Evolutionary conservation across 92 coral and sea anemone species (phyloP), one percentile per base, ranked within the genome.

Genomic region (Parazoanthus darwini): DNA sequence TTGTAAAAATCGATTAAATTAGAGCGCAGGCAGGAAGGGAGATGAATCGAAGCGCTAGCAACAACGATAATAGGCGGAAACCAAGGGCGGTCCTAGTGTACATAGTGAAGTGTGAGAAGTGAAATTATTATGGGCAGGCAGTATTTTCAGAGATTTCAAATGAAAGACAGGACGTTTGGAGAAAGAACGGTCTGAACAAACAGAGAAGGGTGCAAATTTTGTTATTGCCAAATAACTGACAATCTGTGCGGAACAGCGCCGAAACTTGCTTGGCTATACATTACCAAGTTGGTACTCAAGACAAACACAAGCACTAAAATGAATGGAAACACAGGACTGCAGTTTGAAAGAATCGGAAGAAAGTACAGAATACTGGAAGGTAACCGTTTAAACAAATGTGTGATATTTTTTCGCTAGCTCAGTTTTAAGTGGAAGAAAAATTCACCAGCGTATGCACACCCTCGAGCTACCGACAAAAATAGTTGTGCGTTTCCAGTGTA

Each of bases 61-160:
- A 83, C 87, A n/a, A 65, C 42, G 42, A 84, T 71, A 84, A 84
- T 84, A 48, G 87, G 87, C 87, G 87, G 87, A 84, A 84, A 84
- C 87, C 14, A 70, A 18, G 87, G 87, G 87, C 79, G 87, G 87
- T 37, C 25, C 79, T 26, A 43, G 44, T 18, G 79, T 71, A 84
- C 78, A 84, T 79, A 84, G 65, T 43, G 46, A 71, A 39, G 87
- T 84, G 87, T 48, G 87, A 84, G 87, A 84, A 73, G 51, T 8
- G 25, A 70, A 72, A 74, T 84, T 33, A 84, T 84, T 84, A 84
- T 33, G 67, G 79, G 67, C 79, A 71, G 87, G 79, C 79, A 76
- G 79, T 36, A 84, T 71, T 84, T 84, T 71, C 68, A 71, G 51
- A 73, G 79, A 29, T 71, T 84, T 84, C 87, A 84, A 46, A 84